Percentiles rank a stretch among this genome's conserved stretches.
Conservation (phyloP, 2,797 vertebrate genomes). For the Mormyrops boulengeri region DNA sequence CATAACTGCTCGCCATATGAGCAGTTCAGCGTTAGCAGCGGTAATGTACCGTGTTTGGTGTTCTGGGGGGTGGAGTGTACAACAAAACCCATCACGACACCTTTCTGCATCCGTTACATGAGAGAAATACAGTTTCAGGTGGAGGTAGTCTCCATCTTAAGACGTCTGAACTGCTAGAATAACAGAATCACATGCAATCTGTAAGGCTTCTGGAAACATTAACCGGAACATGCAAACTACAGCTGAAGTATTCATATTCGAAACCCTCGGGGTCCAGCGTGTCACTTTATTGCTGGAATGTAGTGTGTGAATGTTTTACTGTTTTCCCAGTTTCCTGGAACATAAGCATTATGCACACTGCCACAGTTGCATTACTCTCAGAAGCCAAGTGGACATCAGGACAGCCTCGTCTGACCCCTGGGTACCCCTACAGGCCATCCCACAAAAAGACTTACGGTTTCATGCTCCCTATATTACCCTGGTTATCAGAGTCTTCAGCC, state of each 20-base stretch:
- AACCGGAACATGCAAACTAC: background rate
- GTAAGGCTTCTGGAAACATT: background rate
- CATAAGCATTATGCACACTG: background rate
- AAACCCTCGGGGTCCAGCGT: background rate
- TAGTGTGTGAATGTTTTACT: background rate
- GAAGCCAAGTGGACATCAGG: background rate
- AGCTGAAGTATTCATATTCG: background rate
- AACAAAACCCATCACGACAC: background rate
- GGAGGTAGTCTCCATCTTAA: background rate
- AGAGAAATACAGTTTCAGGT: background rate
- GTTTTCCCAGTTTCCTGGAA: background rate
- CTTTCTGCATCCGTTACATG: background rate
- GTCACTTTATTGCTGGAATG: background rate
- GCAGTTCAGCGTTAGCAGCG: background rate
- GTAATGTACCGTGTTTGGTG: background rate
- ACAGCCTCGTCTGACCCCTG: background rate
- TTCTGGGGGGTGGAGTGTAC: background rate
- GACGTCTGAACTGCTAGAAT: background rate
- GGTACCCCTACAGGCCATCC: background rate
- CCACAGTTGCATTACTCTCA: background rate
- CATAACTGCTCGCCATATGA: background rate
- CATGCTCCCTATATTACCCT: background rate
- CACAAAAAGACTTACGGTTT: background rate
- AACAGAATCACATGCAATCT: background rate
- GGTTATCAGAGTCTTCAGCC: background rate